Conservation (phyloP, 2,797 vertebrate genomes). For the Peromyscus melanophrys region DNA sequence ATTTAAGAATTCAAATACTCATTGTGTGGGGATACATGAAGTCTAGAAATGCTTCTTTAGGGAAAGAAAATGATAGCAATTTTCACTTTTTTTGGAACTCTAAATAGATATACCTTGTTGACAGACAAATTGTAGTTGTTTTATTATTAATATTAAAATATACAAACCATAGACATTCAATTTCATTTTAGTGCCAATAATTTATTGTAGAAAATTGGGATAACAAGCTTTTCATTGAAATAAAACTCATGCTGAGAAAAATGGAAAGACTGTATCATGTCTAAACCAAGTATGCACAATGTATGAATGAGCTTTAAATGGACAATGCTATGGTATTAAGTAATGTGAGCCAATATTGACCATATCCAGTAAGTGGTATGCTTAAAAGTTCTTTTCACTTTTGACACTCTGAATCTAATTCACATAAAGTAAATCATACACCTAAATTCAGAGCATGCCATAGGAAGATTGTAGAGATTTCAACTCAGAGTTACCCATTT, state of each 20-base stretch:
- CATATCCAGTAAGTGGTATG: background rate
- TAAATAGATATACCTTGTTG: background rate
- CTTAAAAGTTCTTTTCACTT: background rate
- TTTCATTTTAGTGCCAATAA: background rate
- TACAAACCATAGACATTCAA: background rate
- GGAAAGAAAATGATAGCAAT: background rate
- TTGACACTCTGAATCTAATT: background rate
- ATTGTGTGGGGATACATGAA: background rate
- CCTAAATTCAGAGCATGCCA: background rate
- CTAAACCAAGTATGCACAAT: background rate
- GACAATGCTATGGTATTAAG: background rate
- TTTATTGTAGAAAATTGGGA: background rate
- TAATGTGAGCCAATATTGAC: too few species aligned
- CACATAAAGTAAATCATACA: background rate
- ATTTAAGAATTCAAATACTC: background rate
- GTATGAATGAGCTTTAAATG: background rate
- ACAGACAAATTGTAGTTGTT: background rate
- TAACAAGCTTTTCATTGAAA: background rate
- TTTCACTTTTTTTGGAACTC: background rate
- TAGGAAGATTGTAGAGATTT: background rate
- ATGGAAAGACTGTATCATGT: background rate
- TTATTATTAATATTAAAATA: background rate
- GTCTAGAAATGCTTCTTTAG: background rate
- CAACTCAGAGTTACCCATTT: background rate
- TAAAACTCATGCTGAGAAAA: background rate